phyloP scores from a whole-genome alignment of 1,140 invertebrate species.

The Eueides isabella region DNA sequence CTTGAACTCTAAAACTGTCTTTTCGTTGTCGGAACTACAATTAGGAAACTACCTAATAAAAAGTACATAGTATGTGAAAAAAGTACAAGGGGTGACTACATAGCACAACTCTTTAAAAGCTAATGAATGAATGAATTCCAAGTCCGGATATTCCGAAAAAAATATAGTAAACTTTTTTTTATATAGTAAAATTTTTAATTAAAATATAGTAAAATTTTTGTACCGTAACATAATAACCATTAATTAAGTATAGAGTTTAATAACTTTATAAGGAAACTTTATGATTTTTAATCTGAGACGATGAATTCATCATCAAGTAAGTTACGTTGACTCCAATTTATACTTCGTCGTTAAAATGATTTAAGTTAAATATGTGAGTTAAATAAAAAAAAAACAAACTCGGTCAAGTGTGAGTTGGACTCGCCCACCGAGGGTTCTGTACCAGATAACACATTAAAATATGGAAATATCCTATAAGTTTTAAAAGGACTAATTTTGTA shows the following conservation, averaged over 20 bases:
- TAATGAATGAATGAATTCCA: background rate
- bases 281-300: slow-evolving; percentile 10
- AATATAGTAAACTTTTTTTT: background rate
- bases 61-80: no score
- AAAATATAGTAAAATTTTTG: background rate
- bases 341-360: background rate
- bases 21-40: no score
- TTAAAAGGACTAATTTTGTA: no score
- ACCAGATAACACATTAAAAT: no score
- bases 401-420: no score
- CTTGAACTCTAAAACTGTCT: background rate
- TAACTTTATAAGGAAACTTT: background rate
- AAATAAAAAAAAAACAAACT: background rate
- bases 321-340: slow-evolving; percentile 14
- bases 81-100: background rate
- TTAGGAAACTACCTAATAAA: background rate
- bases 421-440: no score
- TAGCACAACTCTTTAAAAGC: background rate
- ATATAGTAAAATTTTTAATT: background rate
- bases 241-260: background rate
- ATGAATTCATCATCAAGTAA: slow-evolving; percentile 14
- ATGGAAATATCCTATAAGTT: no score
- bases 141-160: background rate
- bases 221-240: background rate
- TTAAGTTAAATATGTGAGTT: slow-evolving; percentile 10